Evolutionary conservation across 1,140 invertebrate species (phyloP).

Genomic region (Drosophila albomicans): DNA sequence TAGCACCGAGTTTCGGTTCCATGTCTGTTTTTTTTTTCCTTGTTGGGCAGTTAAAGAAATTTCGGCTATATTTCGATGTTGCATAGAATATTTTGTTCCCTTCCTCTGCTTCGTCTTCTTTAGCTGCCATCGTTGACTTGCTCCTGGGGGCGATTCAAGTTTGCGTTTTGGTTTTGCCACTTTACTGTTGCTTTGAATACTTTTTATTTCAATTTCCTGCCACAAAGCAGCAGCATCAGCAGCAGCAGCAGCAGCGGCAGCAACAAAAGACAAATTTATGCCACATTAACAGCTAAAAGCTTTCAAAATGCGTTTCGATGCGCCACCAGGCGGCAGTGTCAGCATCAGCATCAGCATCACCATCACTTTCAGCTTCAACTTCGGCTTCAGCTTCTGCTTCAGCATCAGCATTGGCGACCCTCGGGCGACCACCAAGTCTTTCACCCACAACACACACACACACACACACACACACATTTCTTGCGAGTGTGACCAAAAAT

Average conservation of each 20-base stretch:
- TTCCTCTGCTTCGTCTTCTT: not conserved
- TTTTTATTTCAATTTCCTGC: conserved; percentile 80
- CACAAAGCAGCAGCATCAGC: conserved; percentile 52
- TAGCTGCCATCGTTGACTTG: conserved; percentile 13
- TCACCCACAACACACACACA: not conserved
- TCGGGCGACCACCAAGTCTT: conserved; percentile 33
- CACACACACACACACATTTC: conserved; percentile 15
- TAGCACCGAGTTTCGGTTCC: not conserved
- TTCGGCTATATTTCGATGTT: conserved; percentile 40
- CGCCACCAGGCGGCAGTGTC: conserved; percentile 43
- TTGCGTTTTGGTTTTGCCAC: conserved; percentile 55
- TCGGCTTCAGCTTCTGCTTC: not conserved
- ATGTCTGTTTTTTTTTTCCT: not conserved
- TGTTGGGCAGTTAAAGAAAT: conserved; percentile 65
- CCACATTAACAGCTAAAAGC: conserved; percentile 83
- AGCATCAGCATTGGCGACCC: conserved; percentile 30
- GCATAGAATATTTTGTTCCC: conserved; percentile 41
- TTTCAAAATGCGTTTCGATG: conserved; percentile 80
- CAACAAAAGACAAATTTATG: conserved; percentile 82
- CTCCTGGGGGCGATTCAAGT: conserved; percentile 62
- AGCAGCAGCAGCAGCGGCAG: conserved; percentile 29
- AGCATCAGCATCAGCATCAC: conserved; percentile 3
- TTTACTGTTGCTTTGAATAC: conserved; percentile 45
- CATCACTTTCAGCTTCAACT: not conserved
- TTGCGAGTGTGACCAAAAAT: conserved; percentile 41